Conservation (phyloP, 2,113 vertebrate genomes). For the Laticauda colubrina region DNA sequence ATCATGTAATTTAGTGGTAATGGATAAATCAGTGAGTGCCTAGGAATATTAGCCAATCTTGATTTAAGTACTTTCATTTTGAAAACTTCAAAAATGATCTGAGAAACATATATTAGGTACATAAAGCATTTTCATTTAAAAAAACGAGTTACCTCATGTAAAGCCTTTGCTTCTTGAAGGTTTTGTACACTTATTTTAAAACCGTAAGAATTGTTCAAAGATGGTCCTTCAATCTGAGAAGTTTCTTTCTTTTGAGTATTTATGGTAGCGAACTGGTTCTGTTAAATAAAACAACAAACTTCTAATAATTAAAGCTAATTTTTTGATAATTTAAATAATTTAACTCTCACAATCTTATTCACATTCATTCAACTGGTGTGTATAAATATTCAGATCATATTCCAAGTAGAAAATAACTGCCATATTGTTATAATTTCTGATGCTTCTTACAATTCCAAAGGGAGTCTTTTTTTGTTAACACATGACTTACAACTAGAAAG, state of each 20-base stretch:
- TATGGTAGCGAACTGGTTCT: conserved; percentile 90
- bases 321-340: neutral
- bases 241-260: conserved; percentile 83
- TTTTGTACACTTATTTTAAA: conserved; percentile 98
- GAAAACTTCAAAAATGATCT: neutral
- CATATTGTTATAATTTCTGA: neutral
- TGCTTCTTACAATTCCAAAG: neutral
- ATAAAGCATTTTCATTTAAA: neutral
- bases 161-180: conserved; percentile 92
- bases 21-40: neutral
- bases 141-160: conserved; percentile 86
- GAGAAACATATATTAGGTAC: conserved; percentile 9
- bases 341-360: neutral
- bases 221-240: conserved; percentile 94
- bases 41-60: neutral
- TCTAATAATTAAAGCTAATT: neutral
- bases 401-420: neutral
- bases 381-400: neutral
- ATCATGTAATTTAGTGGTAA: neutral
- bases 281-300: conserved; percentile 24
- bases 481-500: neutral
- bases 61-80: neutral
- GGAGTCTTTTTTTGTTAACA: neutral
- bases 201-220: conserved; percentile 92
- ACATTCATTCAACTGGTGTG: neutral